phyloP scores from a whole-genome alignment of 2,888 invertebrate species.

The Trachelus troglodyta region DNA sequence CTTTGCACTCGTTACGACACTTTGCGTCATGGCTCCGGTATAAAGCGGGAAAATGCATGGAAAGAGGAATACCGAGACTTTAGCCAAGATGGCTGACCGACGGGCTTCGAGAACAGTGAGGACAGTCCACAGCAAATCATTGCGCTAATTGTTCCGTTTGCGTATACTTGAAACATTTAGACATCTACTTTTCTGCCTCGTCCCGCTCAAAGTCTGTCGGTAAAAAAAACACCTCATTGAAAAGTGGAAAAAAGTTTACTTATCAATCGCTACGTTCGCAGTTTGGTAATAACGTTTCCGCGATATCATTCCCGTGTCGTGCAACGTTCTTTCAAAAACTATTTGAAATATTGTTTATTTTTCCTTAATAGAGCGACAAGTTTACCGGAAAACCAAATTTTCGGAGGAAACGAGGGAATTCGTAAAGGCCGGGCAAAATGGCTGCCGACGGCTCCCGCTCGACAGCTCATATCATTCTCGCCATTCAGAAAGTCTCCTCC shows the following conservation, averaged over 20 bases:
- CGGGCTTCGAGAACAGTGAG: constrained; percentile 50
- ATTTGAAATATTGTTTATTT: not conserved
- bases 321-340: not conserved
- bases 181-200: not conserved
- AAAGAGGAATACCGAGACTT: constrained; percentile 26
- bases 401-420: not conserved
- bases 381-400: not conserved
- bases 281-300: not conserved
- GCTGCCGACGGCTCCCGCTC: constrained; percentile 2
- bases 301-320: not conserved
- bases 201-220: not conserved
- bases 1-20: not conserved
- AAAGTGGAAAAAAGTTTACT: not conserved
- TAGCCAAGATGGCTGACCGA: constrained; percentile 61
- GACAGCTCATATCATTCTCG: not conserved
- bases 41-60: constrained; percentile 14
- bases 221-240: not conserved
- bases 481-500: not conserved
- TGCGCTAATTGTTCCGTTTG: not conserved
- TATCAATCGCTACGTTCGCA: not conserved
- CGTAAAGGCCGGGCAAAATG: not conserved
- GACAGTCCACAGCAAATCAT: constrained; percentile 6
- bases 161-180: not conserved
- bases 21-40: not conserved
- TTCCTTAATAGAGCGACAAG: not conserved